Evolutionary conservation across 2,888 invertebrate genomes (phyloP), one percentile per base, ranked within the genome.

Genomic region (Campoletis raptor): DNA sequence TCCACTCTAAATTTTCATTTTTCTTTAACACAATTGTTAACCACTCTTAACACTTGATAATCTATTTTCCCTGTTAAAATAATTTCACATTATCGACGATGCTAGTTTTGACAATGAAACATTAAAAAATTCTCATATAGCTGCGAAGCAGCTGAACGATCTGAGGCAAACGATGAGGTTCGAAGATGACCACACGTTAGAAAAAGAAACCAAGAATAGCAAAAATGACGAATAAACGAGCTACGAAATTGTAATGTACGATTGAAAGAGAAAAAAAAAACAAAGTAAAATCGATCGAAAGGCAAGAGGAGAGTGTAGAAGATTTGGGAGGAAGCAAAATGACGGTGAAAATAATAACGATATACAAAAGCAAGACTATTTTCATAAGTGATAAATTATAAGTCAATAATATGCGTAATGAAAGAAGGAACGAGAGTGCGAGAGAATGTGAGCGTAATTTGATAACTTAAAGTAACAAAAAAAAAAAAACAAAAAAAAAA

Each of bases 351-450:
- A 90, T 88, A 91, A 91, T 90, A 90, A 92, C 89, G 90, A 88
- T 92, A 92, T 91, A 92, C 85, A 91, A 91, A 90, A 91, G 89
- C 89, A 92, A 91, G 90, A 93, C 91, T 94, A 94, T 94, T 94
- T 94, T 94, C 94, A 90, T 94, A 94, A 93, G 91, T 90, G 90
- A 91, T 92, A 93, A 92, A 93, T 92, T 93, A 86, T 94, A 93
- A 94, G 93, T 94, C 93, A 93, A 94, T 94, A 94, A 92, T 92
- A 91, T 89, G 90, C 89, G 89, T 92, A 92, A 81, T 36, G 90
- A 90, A 88, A 85, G 57, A 48, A 36, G 42, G 69, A 78, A 24
- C 79, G 81, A 82, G 81, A 67, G 54, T 61, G 81, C 79, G 74
- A 70, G 48, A 78, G 72, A 81, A 18, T 45, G 72, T 45, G 70